phyloP scores from a whole-genome alignment of 2,888 invertebrate species.

The Drosophila subquinaria region DNA sequence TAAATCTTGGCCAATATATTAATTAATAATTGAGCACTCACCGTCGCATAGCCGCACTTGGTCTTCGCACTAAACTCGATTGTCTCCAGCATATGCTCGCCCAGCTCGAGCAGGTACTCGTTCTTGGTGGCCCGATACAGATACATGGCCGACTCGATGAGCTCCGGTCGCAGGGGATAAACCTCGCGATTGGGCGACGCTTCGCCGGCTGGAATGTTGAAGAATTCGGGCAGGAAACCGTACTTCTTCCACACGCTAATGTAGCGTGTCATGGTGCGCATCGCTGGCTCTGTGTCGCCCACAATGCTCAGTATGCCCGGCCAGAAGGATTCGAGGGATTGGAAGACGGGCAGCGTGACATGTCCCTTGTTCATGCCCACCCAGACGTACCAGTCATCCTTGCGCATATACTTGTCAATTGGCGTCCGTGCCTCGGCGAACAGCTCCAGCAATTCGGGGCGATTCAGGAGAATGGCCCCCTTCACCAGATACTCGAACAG shows the following conservation, averaged over 20 bases:
- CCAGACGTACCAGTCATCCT: slow-evolving; percentile 99
- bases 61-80: slow-evolving; percentile 97
- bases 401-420: slow-evolving; percentile 94
- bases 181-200: slow-evolving; percentile 93
- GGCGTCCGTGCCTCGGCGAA: slow-evolving; percentile 92
- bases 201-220: slow-evolving; percentile 95
- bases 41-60: slow-evolving; percentile 98
- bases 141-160: slow-evolving; percentile 98
- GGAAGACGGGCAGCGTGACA: slow-evolving; percentile 98
- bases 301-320: slow-evolving; percentile 96
- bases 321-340: slow-evolving; percentile 99
- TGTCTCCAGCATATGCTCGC: slow-evolving; percentile 96
- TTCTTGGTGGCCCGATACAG: slow-evolving; percentile 97
- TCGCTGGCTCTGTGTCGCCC: slow-evolving; percentile 95
- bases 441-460: slow-evolving; percentile 95
- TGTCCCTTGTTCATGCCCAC: slow-evolving; percentile 98
- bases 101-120: slow-evolving; percentile 95
- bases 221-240: slow-evolving; percentile 99
- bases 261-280: slow-evolving; percentile 97
- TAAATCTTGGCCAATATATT: neutral
- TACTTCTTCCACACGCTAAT: slow-evolving; percentile 98
- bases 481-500: slow-evolving; percentile 99
- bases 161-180: slow-evolving; percentile 98
- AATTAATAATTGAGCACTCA: slow-evolving; percentile 85
- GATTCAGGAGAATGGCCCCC: slow-evolving; percentile 95